Evolutionary conservation across 2,797 vertebrate species (phyloP).

Genomic region (Parauchenoglanis ngamensis): DNA sequence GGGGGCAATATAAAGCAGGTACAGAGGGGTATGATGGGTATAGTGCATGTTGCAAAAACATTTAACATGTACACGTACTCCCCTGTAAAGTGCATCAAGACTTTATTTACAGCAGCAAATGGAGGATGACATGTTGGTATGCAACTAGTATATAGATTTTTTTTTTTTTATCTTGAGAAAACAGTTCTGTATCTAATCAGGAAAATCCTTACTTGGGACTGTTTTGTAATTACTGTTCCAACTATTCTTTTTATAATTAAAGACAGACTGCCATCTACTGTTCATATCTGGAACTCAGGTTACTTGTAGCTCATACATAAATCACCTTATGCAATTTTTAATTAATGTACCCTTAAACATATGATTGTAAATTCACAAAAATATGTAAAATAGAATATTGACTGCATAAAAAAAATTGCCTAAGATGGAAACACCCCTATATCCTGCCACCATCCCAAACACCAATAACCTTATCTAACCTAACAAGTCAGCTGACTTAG

Average conservation of each 20-base stretch:
- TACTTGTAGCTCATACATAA: background rate
- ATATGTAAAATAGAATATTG: background rate
- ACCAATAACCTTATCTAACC: background rate
- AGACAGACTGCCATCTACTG: slow-evolving; percentile 38
- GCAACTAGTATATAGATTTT: background rate
- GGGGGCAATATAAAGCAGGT: background rate
- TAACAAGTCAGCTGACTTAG: background rate
- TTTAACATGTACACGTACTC: background rate
- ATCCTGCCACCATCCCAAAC: background rate
- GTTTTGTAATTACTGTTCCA: background rate
- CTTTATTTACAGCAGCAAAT: background rate
- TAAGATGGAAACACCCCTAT: background rate
- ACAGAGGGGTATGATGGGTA: background rate
- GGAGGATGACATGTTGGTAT: background rate
- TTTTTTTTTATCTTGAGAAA: background rate
- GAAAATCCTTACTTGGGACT: background rate
- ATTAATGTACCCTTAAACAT: background rate
- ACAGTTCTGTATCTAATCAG: background rate
- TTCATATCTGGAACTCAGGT: background rate
- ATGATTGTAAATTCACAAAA: background rate
- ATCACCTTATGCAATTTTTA: background rate
- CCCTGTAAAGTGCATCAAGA: background rate
- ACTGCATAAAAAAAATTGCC: too few relatives aligned
- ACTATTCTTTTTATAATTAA: slow-evolving; percentile 3
- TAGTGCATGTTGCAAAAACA: background rate